These are phyloP conservation scores for Neostethus bicornis DNA, from an alignment of 2,797 vertebrate species.

Conservation along the genomic window DNA sequence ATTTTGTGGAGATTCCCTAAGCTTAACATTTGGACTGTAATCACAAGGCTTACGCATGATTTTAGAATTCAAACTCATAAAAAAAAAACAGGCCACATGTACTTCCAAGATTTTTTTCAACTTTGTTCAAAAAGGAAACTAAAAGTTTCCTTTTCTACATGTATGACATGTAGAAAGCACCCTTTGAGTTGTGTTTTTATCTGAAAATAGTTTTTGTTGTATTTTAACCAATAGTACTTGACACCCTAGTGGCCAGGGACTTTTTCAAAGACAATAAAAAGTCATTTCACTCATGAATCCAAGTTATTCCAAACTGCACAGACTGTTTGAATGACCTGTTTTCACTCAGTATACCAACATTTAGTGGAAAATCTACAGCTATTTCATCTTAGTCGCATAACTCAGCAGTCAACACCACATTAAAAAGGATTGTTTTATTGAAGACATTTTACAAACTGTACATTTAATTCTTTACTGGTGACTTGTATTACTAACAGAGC, in stretches of 20 bases:
- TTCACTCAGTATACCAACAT: not conserved
- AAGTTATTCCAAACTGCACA: not conserved
- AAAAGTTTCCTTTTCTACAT: not conserved
- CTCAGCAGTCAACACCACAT: not conserved
- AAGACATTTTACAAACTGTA: constrained; percentile 34
- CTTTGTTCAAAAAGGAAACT: not conserved
- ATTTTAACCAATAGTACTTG: not conserved
- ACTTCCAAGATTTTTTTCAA: not conserved
- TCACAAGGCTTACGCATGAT: not conserved
- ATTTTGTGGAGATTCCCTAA: not conserved
- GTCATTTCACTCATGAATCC: not conserved
- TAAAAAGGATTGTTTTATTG: constrained; percentile 17
- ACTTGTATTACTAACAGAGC: constrained; percentile 61
- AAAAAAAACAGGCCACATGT: not conserved
- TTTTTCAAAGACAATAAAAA: not conserved
- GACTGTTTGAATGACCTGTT: too few species aligned
- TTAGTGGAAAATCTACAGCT: not conserved
- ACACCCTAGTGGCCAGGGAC: not conserved
- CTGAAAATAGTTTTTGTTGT: not conserved
- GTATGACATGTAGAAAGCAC: not conserved
- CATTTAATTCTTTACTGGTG: constrained; percentile 66
- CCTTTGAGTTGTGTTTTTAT: not conserved
- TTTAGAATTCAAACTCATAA: not conserved
- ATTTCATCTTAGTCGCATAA: not conserved
- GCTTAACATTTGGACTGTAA: not conserved